Evolutionary conservation across 1,140 invertebrate species (phyloP), one percentile per base, ranked within the genome.

Genomic region (Bombus breviceps): DNA sequence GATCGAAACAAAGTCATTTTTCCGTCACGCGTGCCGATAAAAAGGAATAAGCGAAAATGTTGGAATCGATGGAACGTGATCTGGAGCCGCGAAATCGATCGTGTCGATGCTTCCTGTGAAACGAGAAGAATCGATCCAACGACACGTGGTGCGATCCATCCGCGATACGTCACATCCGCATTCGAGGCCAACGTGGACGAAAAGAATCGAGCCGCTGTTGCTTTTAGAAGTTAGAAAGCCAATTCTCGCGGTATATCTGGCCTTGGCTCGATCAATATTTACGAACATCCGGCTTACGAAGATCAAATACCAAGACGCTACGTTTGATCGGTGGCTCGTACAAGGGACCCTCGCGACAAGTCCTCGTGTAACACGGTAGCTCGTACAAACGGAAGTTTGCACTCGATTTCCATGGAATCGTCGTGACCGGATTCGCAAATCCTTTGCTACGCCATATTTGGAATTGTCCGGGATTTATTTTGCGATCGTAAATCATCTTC

Each of bases 171-270:
- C 92, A 92, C 80, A 92, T 92, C 91, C 91, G 91, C 75, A 81
- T 71, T 85, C 91, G 82, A 83, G 85, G 89, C 79, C 86, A 85
- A 41, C 73, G 39, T 37, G 74, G 34, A 68, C 81, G 84, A 87
- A 71, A 89, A 89, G 88, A 89, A 87, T 84, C 66, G 64, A n/a
- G 41, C 68, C 87, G 64, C 81, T 90, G 83, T 86, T 89, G 84
- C 79, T 87, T 79, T 90, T 90, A 78, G 47, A 89, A 87, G 90
- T 91, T 92, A 90, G 91, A 91, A 91, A 91, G 89, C 84, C 90
- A 77, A 82, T 80, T 84, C 87, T 76, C 73, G 66, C 75, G 64
- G 77, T 75, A 59, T 86, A 89, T 89, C 84, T 83, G 87, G 79
- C 87, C 88, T 89, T 87, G 88, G 71, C 83, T 89, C 83, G 83